Conservation (phyloP, 2,797 vertebrate genomes). For the Sarcoramphus papa region DNA sequence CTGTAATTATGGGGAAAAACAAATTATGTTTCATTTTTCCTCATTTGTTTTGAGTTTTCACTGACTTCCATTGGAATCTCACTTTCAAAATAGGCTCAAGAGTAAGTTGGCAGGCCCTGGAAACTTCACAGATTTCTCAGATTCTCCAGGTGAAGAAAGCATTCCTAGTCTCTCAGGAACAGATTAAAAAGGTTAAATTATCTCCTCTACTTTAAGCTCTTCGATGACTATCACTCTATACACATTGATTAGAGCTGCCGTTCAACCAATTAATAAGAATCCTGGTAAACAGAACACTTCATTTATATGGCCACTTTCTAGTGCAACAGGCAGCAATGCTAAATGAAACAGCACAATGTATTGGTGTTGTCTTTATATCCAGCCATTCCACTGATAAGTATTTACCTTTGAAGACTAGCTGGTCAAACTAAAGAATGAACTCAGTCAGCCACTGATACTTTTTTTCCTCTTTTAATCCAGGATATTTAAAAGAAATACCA, state of each 20-base stretch:
- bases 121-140: neutral
- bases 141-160: neutral
- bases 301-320: neutral
- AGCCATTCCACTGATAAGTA: neutral
- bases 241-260: neutral
- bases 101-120: neutral
- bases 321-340: neutral
- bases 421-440: neutral
- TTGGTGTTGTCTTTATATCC: neutral
- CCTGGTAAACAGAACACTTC: neutral
- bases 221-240: neutral
- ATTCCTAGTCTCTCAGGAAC: neutral
- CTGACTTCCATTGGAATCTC: neutral
- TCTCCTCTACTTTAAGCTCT: neutral
- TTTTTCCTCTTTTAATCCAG: neutral
- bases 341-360: neutral
- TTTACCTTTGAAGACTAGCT: neutral
- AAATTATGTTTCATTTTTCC: neutral
- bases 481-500: neutral
- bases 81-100: neutral
- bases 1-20: neutral
- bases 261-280: neutral
- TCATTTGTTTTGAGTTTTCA: neutral
- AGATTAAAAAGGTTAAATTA: neutral
- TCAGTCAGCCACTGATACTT: neutral